Conservation (phyloP, 1,140 invertebrate genomes). For the Lepidurus packardi region DNA sequence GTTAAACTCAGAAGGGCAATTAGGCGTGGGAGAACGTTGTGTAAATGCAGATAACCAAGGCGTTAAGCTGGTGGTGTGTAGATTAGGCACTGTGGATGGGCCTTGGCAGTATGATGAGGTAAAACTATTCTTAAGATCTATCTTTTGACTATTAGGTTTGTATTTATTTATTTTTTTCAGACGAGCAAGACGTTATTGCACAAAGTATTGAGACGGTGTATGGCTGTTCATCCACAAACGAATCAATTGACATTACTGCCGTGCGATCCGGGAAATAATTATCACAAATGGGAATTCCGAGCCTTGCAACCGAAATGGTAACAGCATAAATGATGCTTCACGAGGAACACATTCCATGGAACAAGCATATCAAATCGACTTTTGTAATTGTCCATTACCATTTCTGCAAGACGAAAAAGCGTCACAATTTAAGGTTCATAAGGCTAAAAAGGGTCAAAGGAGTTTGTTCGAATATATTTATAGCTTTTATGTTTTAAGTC, state of each 20-base stretch:
- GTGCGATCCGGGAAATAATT: conserved; percentile 76
- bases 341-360: neutral
- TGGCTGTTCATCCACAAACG: conserved; percentile 77
- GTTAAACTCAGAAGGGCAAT: conserved; percentile 86
- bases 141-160: neutral
- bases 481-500: no score
- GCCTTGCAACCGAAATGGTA: conserved; percentile 62
- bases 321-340: neutral
- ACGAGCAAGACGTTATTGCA: conserved; percentile 70
- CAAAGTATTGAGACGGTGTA: conserved; percentile 70
- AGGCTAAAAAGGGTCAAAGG: no score
- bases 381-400: no score
- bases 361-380: neutral
- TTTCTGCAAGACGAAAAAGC: no score
- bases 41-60: conserved; percentile 79
- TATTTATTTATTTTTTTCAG: conserved; percentile 44
- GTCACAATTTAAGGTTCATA: no score
- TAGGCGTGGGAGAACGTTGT: conserved; percentile 92
- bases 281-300: conserved; percentile 80
- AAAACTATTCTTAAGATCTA: conserved; percentile 29
- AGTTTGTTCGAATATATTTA: no score
- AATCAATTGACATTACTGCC: conserved; percentile 66
- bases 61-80: conserved; percentile 80
- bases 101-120: conserved; percentile 83
- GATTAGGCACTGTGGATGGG: conserved; percentile 83